phyloP scores from a whole-genome alignment of 1,140 invertebrate species.

The Holotrichia oblita region DNA sequence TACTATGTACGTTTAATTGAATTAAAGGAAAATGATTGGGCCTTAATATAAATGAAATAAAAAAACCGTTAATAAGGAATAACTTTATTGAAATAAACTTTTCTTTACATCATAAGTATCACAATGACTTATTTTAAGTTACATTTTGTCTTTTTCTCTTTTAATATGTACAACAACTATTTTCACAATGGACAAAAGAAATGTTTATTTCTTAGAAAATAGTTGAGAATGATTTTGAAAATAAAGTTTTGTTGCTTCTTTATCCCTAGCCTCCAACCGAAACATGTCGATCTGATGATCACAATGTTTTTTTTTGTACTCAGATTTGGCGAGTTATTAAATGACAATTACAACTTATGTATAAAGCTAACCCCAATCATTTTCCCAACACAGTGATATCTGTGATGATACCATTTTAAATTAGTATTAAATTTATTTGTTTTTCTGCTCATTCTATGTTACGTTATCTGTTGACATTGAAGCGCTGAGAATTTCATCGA shows the following conservation, averaged over 20 bases:
- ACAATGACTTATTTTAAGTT: slow-evolving; percentile 51
- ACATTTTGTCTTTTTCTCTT: slow-evolving; percentile 46
- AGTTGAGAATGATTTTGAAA: slow-evolving; percentile 15
- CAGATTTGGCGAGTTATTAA: slow-evolving; percentile 43
- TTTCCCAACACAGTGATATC: slow-evolving; percentile 41
- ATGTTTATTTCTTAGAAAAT: slow-evolving; percentile 42
- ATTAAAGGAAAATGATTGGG: slow-evolving; percentile 45
- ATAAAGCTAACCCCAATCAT: slow-evolving; percentile 44
- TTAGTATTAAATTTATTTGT: slow-evolving; percentile 21
- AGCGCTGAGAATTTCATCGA: slow-evolving; percentile 80
- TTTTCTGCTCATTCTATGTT: slow-evolving; percentile 44
- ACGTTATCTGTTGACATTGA: slow-evolving; percentile 55
- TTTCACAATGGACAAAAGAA: slow-evolving; percentile 39
- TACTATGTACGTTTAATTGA: slow-evolving; percentile 35
- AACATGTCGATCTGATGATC: slow-evolving; percentile 8
- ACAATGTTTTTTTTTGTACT: slow-evolving; percentile 43
- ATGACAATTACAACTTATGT: slow-evolving; percentile 22
- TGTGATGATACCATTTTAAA: slow-evolving; percentile 39
- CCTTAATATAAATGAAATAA: slow-evolving; percentile 22
- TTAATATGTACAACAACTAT: slow-evolving; percentile 40
- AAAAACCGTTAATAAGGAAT: slow-evolving; percentile 46
- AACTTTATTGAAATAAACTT: slow-evolving; percentile 54
- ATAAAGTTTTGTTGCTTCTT: not conserved
- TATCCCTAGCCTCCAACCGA: not conserved
- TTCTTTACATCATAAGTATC: slow-evolving; percentile 51